Conservation (phyloP, 2,888 invertebrate genomes). For the Drosophila parthenogenetica region DNA sequence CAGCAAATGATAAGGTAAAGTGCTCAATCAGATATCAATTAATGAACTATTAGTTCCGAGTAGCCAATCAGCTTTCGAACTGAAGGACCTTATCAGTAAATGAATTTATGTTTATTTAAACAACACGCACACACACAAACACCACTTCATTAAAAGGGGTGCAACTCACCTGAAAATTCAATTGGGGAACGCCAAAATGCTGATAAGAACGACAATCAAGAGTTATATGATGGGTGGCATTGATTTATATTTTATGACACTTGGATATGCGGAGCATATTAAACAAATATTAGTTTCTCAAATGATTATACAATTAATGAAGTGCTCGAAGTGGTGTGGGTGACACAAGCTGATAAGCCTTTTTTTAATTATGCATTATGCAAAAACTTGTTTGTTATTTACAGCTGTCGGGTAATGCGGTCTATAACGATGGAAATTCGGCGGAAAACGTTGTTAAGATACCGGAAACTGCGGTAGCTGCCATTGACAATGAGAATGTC, state of each 20-base stretch:
- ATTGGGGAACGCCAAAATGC: neutral
- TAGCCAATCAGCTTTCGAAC: conserved; percentile 9
- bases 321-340: too few species aligned
- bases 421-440: conserved; percentile 50
- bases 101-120: conserved; percentile 11
- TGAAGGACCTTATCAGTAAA: conserved; percentile 26
- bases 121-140: too few species aligned
- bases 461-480: conserved; percentile 60
- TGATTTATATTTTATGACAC: conserved; percentile 35
- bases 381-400: conserved; percentile 8
- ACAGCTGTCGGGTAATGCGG: conserved; percentile 44
- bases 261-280: neutral
- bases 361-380: neutral
- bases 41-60: neutral
- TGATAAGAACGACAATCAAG: conserved; percentile 39
- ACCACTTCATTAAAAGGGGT: conserved; percentile 12
- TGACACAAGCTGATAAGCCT: neutral
- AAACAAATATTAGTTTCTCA: neutral
- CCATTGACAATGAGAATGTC: conserved; percentile 33
- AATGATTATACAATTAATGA: neutral
- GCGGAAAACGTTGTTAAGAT: conserved; percentile 68
- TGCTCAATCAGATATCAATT: neutral
- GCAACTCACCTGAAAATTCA: conserved; percentile 18
- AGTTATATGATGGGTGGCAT: conserved; percentile 11
- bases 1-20: conserved; percentile 38